A percentile compares a stretch with the other conserved stretches of the same genome.
These are phyloP conservation scores for Ornithorhynchus anatinus DNA, from an alignment of 2,113 vertebrate genomes.

Conservation along the genomic window DNA sequence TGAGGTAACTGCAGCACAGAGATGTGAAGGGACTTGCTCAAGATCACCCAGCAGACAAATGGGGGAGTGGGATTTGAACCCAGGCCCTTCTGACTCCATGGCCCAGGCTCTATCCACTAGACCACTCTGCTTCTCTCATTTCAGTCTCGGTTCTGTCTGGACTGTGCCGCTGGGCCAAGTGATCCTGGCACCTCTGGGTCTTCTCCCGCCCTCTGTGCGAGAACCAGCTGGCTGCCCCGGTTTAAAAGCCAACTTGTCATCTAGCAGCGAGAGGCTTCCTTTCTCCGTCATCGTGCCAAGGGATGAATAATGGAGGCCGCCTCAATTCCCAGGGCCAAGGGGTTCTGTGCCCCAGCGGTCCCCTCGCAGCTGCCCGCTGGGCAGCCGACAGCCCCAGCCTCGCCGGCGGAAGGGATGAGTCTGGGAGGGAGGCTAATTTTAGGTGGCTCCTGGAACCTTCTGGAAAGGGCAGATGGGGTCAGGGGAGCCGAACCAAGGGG, in stretches of 20 bases:
- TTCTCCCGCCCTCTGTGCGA: not conserved
- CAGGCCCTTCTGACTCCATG: too few relatives aligned
- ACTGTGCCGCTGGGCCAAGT: not conserved
- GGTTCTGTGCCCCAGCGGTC: not conserved
- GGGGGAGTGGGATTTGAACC: too few relatives aligned
- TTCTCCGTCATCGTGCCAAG: not conserved
- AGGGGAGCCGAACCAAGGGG: not conserved
- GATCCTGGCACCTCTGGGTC: not conserved
- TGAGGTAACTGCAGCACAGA: too few relatives aligned
- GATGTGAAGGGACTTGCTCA: too few relatives aligned
- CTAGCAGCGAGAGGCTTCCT: not conserved
- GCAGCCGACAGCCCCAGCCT: not conserved
- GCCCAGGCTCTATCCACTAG: too few relatives aligned
- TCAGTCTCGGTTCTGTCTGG: constrained; percentile 9
- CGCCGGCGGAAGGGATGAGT: not conserved
- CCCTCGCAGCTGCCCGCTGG: not conserved
- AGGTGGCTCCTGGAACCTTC: not conserved
- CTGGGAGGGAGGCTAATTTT: not conserved
- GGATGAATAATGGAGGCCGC: not conserved
- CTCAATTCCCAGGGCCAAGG: not conserved
- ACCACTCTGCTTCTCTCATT: too few relatives aligned
- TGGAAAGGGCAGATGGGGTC: not conserved
- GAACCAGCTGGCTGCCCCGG: not conserved
- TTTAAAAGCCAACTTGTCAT: not conserved
- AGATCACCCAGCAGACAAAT: too few relatives aligned